These are phyloP conservation scores for Hypothenemus hampei DNA, from an alignment of 1,140 invertebrate genomes.

Conservation along the genomic window DNA sequence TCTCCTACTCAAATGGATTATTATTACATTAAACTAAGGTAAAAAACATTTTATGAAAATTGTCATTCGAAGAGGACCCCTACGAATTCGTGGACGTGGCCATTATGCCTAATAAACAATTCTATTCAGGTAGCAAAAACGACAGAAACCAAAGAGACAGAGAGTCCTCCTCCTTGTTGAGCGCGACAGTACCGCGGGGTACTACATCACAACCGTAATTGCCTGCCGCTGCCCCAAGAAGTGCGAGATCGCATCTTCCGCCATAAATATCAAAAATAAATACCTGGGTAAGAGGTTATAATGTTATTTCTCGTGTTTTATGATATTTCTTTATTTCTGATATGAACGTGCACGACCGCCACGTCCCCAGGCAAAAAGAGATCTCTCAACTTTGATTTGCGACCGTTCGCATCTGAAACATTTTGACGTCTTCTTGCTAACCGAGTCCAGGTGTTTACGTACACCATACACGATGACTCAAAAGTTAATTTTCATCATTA, in stretches of 20 bases:
- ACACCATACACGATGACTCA: no score
- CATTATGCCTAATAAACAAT: slow-evolving; percentile 23
- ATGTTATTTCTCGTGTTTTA: slow-evolving; percentile 29
- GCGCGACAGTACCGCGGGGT: slow-evolving; percentile 19
- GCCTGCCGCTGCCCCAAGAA: slow-evolving; percentile 23
- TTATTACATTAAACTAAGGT: no score
- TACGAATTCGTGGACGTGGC: slow-evolving; percentile 1
- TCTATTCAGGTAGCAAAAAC: slow-evolving; percentile 28
- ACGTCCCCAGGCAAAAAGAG: slow-evolving; percentile 28
- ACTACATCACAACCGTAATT: slow-evolving; percentile 25
- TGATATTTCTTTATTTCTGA: slow-evolving; percentile 30
- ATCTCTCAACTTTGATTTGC: slow-evolving; percentile 25
- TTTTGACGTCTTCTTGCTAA: no score
- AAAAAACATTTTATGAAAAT: no score
- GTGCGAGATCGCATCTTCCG: slow-evolving; percentile 27
- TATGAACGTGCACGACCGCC: slow-evolving; percentile 27
- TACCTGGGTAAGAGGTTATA: slow-evolving; percentile 29
- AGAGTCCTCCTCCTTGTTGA: no score
- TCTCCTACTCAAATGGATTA: no score
- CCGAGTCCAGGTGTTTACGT: no score
- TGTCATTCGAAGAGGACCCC: no score
- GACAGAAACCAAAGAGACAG: slow-evolving; percentile 27
- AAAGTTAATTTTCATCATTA: no score
- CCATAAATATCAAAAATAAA: slow-evolving; percentile 30
- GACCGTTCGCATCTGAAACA: slow-evolving; percentile 8